Conservation (phyloP, 2,113 vertebrate genomes). For the Cyprinodon variegatus region DNA sequence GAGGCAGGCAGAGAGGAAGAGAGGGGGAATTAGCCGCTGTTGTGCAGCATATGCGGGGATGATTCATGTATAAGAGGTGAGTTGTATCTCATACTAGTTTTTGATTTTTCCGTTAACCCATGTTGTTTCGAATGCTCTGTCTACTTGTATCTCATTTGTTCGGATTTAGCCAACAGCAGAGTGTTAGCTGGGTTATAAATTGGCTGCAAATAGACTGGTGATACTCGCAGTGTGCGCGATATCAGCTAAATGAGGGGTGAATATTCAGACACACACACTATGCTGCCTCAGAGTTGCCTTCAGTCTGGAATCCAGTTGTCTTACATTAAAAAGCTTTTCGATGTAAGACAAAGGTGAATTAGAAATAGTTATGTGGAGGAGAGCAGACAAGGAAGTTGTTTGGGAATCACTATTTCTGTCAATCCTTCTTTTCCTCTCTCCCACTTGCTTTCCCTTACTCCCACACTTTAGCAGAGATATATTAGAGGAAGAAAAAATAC, state of each 20-base stretch:
- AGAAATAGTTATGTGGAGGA: constrained; percentile 1
- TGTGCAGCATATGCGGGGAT: constrained; percentile 17
- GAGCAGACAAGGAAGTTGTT: constrained; percentile 29
- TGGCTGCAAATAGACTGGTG: constrained; percentile 27
- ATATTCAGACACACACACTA: constrained; percentile 19
- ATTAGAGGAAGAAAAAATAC: constrained; percentile 27
- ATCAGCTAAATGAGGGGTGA: constrained; percentile 34
- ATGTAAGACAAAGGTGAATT: constrained; percentile 13
- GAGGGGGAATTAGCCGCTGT: neutral
- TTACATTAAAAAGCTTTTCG: constrained; percentile 7
- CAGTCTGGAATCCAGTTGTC: constrained; percentile 1
- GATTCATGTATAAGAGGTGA: constrained; percentile 61
- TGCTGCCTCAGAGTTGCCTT: constrained; percentile 5
- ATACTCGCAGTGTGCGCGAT: constrained; percentile 12
- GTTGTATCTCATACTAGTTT: constrained; percentile 17
- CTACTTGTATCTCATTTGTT: constrained; percentile 21
- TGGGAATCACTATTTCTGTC: constrained; percentile 32
- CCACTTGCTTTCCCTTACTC: constrained; percentile 22
- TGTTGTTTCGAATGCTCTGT: constrained; percentile 4
- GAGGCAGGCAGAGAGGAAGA: constrained; percentile 27
- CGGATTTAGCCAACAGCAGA: constrained; percentile 41
- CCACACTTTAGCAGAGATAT: constrained; percentile 29
- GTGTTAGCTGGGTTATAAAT: constrained; percentile 52
- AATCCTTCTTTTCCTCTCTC: constrained; percentile 26
- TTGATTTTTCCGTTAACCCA: neutral